Evolutionary conservation across 1,140 invertebrate species (phyloP).

Genomic region (Drosophila burlai): DNA sequence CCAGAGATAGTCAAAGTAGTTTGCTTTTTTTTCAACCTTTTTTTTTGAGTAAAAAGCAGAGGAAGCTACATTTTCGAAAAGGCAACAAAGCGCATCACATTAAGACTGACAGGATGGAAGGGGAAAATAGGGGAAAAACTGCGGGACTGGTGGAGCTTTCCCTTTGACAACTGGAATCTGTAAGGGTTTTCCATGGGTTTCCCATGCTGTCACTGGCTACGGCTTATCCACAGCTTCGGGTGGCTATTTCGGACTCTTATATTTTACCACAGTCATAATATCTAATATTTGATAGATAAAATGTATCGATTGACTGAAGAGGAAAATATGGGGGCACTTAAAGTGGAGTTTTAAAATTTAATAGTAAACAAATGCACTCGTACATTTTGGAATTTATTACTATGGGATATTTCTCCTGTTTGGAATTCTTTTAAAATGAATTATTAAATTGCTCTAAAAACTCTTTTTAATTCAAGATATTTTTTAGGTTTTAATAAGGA

Average conservation of each 20-base stretch:
- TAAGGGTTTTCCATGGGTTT: slow-evolving; percentile 10
- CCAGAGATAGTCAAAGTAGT: slow-evolving; percentile 36
- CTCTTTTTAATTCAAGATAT: fast-evolving
- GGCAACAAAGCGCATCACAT: slow-evolving; percentile 79
- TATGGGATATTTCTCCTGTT: no score
- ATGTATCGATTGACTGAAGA: neutral
- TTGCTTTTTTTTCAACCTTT: slow-evolving; percentile 12
- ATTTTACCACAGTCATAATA: slow-evolving; percentile 15
- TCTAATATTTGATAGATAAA: slow-evolving; percentile 18
- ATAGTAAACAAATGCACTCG: neutral
- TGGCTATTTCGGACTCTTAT: slow-evolving; percentile 6
- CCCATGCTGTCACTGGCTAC: slow-evolving; percentile 12
- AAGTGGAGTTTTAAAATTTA: neutral
- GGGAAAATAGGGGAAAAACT: slow-evolving; percentile 13
- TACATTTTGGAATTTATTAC: neutral
- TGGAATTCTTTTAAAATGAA: no score
- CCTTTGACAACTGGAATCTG: slow-evolving; percentile 34
- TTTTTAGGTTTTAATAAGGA: neutral
- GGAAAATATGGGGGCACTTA: neutral
- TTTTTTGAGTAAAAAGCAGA: slow-evolving; percentile 18
- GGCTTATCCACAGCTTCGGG: slow-evolving; percentile 17
- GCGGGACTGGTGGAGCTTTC: slow-evolving; percentile 4
- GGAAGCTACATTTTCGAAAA: slow-evolving; percentile 67
- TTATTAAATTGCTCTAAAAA: no score
- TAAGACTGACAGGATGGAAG: slow-evolving; percentile 57